Percentiles rank a stretch among this genome's conserved stretches.
Evolutionary conservation across 2,113 vertebrate species (phyloP).

Genomic region (Nyctereutes procyonoides): DNA sequence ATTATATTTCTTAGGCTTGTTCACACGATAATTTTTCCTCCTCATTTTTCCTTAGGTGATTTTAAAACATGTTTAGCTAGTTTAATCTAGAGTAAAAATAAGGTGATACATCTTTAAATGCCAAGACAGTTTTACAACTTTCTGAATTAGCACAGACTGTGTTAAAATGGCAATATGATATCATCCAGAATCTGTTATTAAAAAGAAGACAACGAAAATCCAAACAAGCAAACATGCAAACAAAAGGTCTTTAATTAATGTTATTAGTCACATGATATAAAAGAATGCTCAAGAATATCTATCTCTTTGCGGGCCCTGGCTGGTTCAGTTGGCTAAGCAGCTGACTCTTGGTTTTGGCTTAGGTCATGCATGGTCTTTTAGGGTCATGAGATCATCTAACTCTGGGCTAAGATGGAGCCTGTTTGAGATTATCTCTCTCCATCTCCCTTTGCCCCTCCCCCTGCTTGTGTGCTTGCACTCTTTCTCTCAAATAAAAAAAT

Average conservation of each 20-base stretch:
- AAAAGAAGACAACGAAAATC: not conserved
- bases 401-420: not conserved
- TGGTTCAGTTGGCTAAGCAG: not conserved
- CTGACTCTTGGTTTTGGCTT: not conserved
- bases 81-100: constrained; percentile 36
- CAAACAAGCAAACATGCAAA: not conserved
- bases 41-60: not conserved
- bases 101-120: constrained; percentile 47
- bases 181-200: not conserved
- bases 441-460: not conserved
- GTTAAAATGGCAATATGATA: not conserved
- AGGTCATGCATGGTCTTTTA: not conserved
- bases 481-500: not conserved
- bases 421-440: not conserved
- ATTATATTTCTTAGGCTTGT: not conserved
- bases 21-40: not conserved
- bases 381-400: not conserved
- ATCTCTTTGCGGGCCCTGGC: not conserved
- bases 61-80: constrained; percentile 1
- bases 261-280: not conserved
- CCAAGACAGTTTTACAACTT: constrained; percentile 42
- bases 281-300: not conserved
- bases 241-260: not conserved
- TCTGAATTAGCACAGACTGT: not conserved
- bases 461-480: not conserved